These are phyloP conservation scores for Oreochromis mossambicus DNA, from an alignment of 2,797 vertebrate genomes.

Conservation along the genomic window DNA sequence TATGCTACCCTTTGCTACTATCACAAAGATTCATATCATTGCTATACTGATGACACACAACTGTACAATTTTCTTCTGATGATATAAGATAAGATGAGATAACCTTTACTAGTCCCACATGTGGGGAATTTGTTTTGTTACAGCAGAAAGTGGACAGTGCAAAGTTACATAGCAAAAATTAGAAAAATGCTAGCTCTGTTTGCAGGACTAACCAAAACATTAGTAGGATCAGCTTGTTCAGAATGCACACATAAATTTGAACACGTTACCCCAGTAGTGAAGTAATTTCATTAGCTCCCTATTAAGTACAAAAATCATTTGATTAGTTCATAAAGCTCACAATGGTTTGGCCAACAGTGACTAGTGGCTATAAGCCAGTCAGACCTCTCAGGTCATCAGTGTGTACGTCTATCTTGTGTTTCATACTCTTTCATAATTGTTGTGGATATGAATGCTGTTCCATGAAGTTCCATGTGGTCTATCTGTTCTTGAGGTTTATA, in stretches of 20 bases:
- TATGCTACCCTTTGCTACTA: background rate
- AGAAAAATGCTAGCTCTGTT: accelerated
- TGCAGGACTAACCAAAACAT: background rate
- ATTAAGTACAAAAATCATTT: background rate
- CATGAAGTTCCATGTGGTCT: background rate
- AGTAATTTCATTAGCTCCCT: background rate
- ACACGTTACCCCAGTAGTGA: accelerated
- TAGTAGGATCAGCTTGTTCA: background rate
- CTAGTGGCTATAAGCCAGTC: background rate
- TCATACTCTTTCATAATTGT: background rate
- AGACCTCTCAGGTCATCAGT: background rate
- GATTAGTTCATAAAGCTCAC: background rate
- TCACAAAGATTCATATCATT: background rate
- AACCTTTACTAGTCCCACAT: background rate
- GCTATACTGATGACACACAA: background rate
- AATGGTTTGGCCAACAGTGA: background rate
- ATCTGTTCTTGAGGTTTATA: background rate
- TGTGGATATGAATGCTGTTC: background rate
- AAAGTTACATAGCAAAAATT: background rate
- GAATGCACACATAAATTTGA: background rate
- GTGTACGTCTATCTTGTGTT: background rate
- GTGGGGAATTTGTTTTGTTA: background rate
- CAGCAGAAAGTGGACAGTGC: background rate
- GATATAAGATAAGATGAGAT: background rate
- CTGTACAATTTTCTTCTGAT: background rate